phyloP scores from a whole-genome alignment of 2,888 invertebrate species.

The Archaeoteleia sp. region DNA sequence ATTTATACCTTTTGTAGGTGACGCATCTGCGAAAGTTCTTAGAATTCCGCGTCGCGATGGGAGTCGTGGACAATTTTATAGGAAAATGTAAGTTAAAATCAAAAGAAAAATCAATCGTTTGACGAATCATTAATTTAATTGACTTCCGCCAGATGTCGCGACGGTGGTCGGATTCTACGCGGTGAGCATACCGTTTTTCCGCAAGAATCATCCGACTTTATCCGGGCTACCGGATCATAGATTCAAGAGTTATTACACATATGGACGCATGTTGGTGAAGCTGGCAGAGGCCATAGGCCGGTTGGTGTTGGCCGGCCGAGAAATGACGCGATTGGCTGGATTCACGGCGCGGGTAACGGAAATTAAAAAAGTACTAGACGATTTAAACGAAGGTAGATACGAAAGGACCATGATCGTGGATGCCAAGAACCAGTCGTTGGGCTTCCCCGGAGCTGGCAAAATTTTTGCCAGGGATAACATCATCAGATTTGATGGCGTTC shows the following conservation, averaged over 20 bases:
- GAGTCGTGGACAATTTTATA: constrained; percentile 95
- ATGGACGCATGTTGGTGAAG: constrained; percentile 96
- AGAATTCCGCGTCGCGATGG: constrained; percentile 93
- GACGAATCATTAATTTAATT: too few species aligned
- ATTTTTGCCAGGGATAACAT: constrained; percentile 91
- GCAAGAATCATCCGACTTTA: constrained; percentile 82
- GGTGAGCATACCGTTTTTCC: constrained; percentile 95
- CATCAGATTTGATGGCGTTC: constrained; percentile 93
- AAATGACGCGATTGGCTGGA: constrained; percentile 94
- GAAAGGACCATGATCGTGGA: constrained; percentile 81
- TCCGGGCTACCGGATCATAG: constrained; percentile 81
- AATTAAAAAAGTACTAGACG: constrained; percentile 88
- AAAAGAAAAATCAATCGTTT: too few species aligned
- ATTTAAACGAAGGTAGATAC: constrained; percentile 87
- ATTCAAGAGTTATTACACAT: constrained; percentile 91
- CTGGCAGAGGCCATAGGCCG: constrained; percentile 98
- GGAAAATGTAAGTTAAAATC: constrained; percentile 96
- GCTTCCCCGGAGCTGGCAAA: constrained; percentile 83
- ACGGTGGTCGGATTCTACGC: constrained; percentile 97
- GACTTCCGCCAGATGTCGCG: constrained; percentile 92
- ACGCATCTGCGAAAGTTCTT: constrained; percentile 90
- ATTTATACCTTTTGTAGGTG: constrained; percentile 79
- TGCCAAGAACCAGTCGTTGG: constrained; percentile 77
- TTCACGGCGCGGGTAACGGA: constrained; percentile 96
- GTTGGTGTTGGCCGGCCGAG: constrained; percentile 94